Conservation (phyloP, 2,888 invertebrate genomes). For the Caenorhabditis afra region DNA sequence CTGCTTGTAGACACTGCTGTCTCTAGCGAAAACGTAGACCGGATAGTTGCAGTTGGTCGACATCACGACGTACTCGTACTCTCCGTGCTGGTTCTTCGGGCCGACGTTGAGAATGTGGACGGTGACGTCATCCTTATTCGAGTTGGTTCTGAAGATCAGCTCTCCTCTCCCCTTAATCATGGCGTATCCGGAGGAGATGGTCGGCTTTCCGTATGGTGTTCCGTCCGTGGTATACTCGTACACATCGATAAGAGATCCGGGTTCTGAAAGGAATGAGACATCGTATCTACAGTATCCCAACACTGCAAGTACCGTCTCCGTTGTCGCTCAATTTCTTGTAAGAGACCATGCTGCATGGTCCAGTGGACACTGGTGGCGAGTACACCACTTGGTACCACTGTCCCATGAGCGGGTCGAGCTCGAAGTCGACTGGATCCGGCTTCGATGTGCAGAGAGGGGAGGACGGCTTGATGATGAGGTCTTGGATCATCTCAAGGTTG, state of each 20-base stretch:
- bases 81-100: constrained; percentile 74
- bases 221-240: constrained; percentile 81
- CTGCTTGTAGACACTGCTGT: constrained; percentile 80
- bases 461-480: constrained; percentile 79
- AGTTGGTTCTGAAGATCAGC: constrained; percentile 80
- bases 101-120: constrained; percentile 79
- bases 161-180: constrained; percentile 80
- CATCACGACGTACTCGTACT: constrained; percentile 80
- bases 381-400: constrained; percentile 80
- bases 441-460: constrained; percentile 80
- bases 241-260: constrained; percentile 79
- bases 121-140: constrained; percentile 79
- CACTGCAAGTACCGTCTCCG: constrained; percentile 10
- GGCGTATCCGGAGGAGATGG: constrained; percentile 80
- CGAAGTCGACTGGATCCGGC: constrained; percentile 79
- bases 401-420: constrained; percentile 79
- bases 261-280: constrained; percentile 24
- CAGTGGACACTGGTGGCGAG: constrained; percentile 79
- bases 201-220: constrained; percentile 80
- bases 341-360: constrained; percentile 80
- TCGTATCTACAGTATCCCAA: background rate
- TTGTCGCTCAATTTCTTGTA: constrained; percentile 79
- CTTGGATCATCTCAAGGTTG: constrained; percentile 80
- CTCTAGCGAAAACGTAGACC: constrained; percentile 80
- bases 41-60: constrained; percentile 81